A percentile compares a stretch with the other conserved stretches of the same genome.
Conservation (phyloP, 2,113 vertebrate species). For the Proteles cristata region DNA sequence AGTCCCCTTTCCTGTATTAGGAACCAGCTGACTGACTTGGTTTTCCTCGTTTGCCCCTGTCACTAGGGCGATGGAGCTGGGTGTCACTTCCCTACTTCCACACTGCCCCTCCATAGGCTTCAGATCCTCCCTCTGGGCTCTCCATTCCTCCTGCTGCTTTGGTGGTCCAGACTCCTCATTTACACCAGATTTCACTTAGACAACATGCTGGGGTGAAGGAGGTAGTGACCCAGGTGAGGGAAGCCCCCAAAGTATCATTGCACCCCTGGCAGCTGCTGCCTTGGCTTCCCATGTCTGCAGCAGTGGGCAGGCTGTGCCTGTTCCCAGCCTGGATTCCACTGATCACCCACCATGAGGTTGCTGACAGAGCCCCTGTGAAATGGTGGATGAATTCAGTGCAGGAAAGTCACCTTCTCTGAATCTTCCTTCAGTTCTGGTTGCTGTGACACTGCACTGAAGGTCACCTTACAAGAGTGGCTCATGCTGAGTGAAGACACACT, state of each 20-base stretch:
- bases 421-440: constrained; percentile 29
- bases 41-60: constrained; percentile 21
- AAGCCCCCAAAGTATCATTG: neutral
- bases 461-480: neutral
- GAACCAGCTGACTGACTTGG: neutral
- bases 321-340: neutral
- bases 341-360: neutral
- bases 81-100: neutral
- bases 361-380: neutral
- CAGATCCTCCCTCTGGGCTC: neutral
- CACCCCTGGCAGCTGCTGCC: neutral
- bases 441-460: neutral
- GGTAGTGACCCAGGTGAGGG: neutral
- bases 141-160: neutral
- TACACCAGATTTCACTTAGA: constrained; percentile 35
- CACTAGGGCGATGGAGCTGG: neutral
- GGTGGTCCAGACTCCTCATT: neutral
- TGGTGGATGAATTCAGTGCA: constrained; percentile 33
- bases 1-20: constrained; percentile 2
- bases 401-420: neutral
- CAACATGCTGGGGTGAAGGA: neutral
- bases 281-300: neutral
- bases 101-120: neutral
- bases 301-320: neutral
- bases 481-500: neutral